phyloP scores from a whole-genome alignment of 2,797 vertebrate species.

The Scolopax rusticola region DNA sequence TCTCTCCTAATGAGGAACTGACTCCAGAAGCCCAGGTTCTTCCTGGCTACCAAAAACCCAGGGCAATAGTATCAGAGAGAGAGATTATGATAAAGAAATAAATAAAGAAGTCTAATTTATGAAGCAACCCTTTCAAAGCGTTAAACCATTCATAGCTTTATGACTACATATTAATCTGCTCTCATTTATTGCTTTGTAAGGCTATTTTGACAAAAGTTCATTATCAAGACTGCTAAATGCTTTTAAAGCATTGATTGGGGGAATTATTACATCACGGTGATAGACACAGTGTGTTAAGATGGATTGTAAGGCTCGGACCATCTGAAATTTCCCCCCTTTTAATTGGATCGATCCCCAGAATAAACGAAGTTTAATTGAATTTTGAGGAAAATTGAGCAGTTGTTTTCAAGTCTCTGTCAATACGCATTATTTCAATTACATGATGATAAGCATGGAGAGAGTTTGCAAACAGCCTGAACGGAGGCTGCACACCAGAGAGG shows the following conservation, averaged over 20 bases:
- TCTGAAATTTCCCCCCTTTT: constrained; percentile 87
- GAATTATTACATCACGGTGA: constrained; percentile 91
- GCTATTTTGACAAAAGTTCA: constrained; percentile 95
- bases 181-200: constrained; percentile 90
- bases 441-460: constrained; percentile 80
- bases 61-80: background rate
- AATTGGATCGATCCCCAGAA: constrained; percentile 92
- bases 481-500: constrained; percentile 6
- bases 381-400: constrained; percentile 94
- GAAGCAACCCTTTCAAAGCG: constrained; percentile 52
- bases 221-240: constrained; percentile 93
- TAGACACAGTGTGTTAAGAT: constrained; percentile 86
- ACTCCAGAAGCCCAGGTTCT: background rate
- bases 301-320: constrained; percentile 85
- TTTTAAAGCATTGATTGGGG: constrained; percentile 97
- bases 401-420: constrained; percentile 95
- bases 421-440: constrained; percentile 96
- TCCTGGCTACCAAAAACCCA: background rate
- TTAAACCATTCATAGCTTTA: constrained; percentile 81
- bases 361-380: constrained; percentile 99
- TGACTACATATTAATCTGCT: constrained; percentile 91
- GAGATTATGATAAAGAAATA: constrained; percentile 49
- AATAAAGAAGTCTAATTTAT: constrained; percentile 68
- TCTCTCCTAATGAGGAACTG: background rate
- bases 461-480: constrained; percentile 71